These are phyloP conservation scores for Drosophila anomalata DNA, from an alignment of 2,888 invertebrate species.

Conservation along the genomic window DNA sequence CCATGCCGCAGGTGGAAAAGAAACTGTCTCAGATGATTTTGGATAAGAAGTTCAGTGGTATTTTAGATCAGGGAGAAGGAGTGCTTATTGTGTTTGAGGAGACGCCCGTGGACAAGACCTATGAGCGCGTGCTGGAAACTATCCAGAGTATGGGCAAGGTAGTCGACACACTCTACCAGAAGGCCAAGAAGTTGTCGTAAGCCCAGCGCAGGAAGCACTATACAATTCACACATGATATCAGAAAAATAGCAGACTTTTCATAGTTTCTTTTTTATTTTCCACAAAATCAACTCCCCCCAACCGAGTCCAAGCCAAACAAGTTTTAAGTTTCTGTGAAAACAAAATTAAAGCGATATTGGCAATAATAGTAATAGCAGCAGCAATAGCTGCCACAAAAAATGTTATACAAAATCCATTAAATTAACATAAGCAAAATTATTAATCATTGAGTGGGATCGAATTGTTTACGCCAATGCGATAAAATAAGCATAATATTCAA, in stretches of 20 bases:
- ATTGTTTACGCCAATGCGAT: slow-evolving; percentile 51
- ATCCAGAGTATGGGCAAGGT: slow-evolving; percentile 99
- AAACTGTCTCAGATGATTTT: slow-evolving; percentile 99
- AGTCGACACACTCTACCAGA: slow-evolving; percentile 99
- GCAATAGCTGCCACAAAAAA: slow-evolving; percentile 24
- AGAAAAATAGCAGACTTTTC: slow-evolving; percentile 45
- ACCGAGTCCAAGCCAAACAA: slow-evolving; percentile 30
- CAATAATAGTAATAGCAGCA: slow-evolving; percentile 41
- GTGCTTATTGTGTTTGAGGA: slow-evolving; percentile 99
- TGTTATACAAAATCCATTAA: slow-evolving; percentile 29
- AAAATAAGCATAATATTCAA: slow-evolving; percentile 71
- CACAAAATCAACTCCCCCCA: slow-evolving; percentile 10
- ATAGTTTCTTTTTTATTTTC: slow-evolving; percentile 40
- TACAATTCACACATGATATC: slow-evolving; percentile 43
- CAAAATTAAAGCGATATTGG: slow-evolving; percentile 51
- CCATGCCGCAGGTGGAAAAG: slow-evolving; percentile 96
- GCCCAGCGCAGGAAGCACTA: slow-evolving; percentile 28
- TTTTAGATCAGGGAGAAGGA: slow-evolving; percentile 99
- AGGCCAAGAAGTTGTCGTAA: slow-evolving; percentile 98
- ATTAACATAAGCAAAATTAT: slow-evolving; percentile 45
- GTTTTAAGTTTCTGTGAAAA: slow-evolving; percentile 39
- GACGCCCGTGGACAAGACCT: slow-evolving; percentile 96
- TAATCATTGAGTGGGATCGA: slow-evolving; percentile 49
- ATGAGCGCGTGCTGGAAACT: slow-evolving; percentile 98
- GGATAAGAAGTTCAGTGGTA: slow-evolving; percentile 98